Conservation (phyloP, 1,140 invertebrate species). For the Zaprionus africanus region DNA sequence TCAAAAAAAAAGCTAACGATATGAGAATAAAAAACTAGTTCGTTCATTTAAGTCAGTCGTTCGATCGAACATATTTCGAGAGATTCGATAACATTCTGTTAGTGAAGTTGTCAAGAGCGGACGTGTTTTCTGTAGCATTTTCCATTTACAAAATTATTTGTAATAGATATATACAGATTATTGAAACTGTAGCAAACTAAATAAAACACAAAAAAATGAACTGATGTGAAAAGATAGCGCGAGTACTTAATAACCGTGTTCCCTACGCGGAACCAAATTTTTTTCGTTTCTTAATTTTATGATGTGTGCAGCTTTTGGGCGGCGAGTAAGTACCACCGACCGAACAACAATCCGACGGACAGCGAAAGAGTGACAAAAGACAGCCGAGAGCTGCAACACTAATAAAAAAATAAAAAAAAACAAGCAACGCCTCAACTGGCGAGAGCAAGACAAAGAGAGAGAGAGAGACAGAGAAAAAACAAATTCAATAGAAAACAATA, state of each 20-base stretch:
- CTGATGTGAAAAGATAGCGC: slow-evolving; percentile 67
- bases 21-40: background rate
- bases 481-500: slow-evolving; percentile 30
- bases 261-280: slow-evolving; percentile 70
- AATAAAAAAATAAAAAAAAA: slow-evolving; percentile 62
- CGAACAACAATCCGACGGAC: slow-evolving; percentile 35
- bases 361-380: slow-evolving; percentile 37
- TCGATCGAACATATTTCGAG: background rate
- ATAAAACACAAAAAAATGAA: slow-evolving; percentile 61
- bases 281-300: slow-evolving; percentile 76
- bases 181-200: slow-evolving; percentile 34
- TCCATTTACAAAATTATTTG: slow-evolving; percentile 75
- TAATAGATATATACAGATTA: slow-evolving; percentile 58
- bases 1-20: background rate
- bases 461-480: slow-evolving; percentile 1
- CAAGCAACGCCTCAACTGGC: slow-evolving; percentile 65
- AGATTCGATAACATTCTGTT: slow-evolving; percentile 44
- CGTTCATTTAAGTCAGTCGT: slow-evolving; percentile 7
- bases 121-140: slow-evolving; percentile 62
- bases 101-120: slow-evolving; percentile 46
- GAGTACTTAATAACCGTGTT: slow-evolving; percentile 58
- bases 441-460: slow-evolving; percentile 2
- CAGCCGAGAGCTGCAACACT: slow-evolving; percentile 28
- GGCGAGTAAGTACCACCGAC: slow-evolving; percentile 62
- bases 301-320: slow-evolving; percentile 57